Evolutionary conservation across 2,797 vertebrate genomes (phyloP), one percentile per base, ranked within the genome.

Genomic region (Bradypodion pumilum): DNA sequence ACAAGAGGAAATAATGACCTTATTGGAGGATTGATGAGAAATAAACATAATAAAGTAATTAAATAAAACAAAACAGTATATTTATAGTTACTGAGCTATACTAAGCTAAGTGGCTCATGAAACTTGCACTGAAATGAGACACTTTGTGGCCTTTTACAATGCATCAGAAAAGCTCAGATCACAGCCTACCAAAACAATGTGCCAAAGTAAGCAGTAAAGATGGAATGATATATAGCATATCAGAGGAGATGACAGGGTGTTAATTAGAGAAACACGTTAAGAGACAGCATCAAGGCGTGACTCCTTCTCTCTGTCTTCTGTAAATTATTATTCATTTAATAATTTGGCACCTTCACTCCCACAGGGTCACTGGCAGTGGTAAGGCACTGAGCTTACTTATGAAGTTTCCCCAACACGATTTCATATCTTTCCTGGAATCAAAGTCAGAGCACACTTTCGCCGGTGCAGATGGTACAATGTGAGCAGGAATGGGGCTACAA

Each of bases 241-340:
- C 0, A 56, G 90, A 92, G 91, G 78, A 94, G 92, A 90, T 91
- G 1, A 21, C 52, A 91, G 91, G 32, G 29, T 72, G 87, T 83
- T 94, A 93, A 95, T 95, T 92, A 94, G 89, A 0, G 0, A 83
- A 74, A 23, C 72, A 83, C 74, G 72, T 7, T 42, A 19, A 0
- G 60, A 81, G 88, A 42, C 25, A n/a, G 66, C 1, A 9, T 88
- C 62, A 89, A 91, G 92, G 93, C 94, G 91, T 6, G 59, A 90
- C 88, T 90, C 91, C 87, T 81, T 90, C 86, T 86, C 93, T 94
- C 91, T 83, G 87, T 92, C 89, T 93, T 90, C 93, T 92, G 90
- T 93, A n/a, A n/a, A 85, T 90, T 0, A 7, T 74, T 85, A 86
- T 95, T n/a, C 91, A 95, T 92, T 95, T 94, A 95, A 95, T 95